Percentiles rank a stretch among this genome's conserved stretches.
Conservation (phyloP, 1,140 invertebrate species). For the Meloidogyne hapla region DNA sequence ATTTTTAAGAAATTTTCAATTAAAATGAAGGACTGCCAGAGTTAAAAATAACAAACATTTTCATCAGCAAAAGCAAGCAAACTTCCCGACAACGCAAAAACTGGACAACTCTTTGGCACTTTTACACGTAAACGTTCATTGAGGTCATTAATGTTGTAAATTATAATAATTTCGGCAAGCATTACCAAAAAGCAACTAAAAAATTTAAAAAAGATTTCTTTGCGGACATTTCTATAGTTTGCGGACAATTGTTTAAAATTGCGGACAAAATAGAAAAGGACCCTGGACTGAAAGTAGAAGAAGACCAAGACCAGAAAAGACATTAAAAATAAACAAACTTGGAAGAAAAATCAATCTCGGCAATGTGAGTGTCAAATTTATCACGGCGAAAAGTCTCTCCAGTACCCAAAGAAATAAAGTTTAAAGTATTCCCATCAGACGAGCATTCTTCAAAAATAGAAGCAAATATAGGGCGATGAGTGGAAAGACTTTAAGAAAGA, state of each 20-base stretch:
- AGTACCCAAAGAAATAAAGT: conserved; percentile 83
- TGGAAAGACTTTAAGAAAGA: conserved; percentile 37
- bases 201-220: neutral
- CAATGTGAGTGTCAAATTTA: conserved; percentile 85
- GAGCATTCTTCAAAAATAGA: conserved; percentile 43
- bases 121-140: conserved; percentile 82
- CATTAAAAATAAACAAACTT: no score
- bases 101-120: conserved; percentile 72
- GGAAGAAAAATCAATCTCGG: conserved; percentile 79
- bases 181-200: conserved; percentile 74
- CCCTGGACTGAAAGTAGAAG: no score
- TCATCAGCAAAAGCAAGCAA: conserved; percentile 79
- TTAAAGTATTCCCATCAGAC: conserved; percentile 68
- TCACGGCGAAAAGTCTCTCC: conserved; percentile 80
- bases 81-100: conserved; percentile 79
- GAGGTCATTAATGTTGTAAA: conserved; percentile 83
- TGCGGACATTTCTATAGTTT: no score
- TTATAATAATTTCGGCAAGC: conserved; percentile 82
- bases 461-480: conserved; percentile 54
- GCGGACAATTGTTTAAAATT: no score
- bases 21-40: no score
- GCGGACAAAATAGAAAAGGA: no score
- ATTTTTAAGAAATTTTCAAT: neutral
- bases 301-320: no score
- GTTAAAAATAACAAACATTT: conserved; percentile 65